Evolutionary conservation across 1,140 invertebrate genomes (phyloP).

Genomic region (Trichonephila inaurata): DNA sequence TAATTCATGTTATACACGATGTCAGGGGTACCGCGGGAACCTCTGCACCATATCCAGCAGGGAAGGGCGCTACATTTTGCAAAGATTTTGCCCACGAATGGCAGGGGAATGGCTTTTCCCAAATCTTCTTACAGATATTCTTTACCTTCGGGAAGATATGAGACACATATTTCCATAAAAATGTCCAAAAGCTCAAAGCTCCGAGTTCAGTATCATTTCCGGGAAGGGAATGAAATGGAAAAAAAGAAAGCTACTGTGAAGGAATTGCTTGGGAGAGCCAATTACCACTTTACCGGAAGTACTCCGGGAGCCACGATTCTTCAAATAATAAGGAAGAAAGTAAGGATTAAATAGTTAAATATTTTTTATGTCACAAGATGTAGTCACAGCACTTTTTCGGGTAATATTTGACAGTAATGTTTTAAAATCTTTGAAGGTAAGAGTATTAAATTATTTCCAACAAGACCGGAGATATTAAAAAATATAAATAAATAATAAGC

Average conservation of each 20-base stretch:
- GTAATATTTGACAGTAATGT: too few species aligned
- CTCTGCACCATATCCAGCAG: not conserved
- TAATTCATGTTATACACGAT: conserved; percentile 68
- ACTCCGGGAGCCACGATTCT: not conserved
- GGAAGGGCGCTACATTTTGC: conserved; percentile 48
- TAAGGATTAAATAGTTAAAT: not conserved
- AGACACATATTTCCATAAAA: conserved; percentile 70
- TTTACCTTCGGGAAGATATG: too few species aligned
- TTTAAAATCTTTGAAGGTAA: too few species aligned
- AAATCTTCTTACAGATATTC: conserved; percentile 62
- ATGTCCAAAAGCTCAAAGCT: conserved; percentile 43
- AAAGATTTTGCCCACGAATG: not conserved
- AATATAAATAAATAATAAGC: too few species aligned
- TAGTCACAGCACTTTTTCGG: too few species aligned
- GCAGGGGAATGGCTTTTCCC: conserved; percentile 63
- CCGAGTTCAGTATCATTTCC: conserved; percentile 56
- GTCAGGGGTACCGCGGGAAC: conserved; percentile 40
- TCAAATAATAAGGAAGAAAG: not conserved
- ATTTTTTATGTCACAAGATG: too few species aligned
- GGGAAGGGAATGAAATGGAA: conserved; percentile 54
- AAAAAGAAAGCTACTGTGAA: not conserved
- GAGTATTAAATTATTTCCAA: too few species aligned
- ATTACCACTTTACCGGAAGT: not conserved
- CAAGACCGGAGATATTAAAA: too few species aligned
- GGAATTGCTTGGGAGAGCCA: not conserved